phyloP scores from a whole-genome alignment of 2,888 invertebrate species.

The Phyto melanocephala region DNA sequence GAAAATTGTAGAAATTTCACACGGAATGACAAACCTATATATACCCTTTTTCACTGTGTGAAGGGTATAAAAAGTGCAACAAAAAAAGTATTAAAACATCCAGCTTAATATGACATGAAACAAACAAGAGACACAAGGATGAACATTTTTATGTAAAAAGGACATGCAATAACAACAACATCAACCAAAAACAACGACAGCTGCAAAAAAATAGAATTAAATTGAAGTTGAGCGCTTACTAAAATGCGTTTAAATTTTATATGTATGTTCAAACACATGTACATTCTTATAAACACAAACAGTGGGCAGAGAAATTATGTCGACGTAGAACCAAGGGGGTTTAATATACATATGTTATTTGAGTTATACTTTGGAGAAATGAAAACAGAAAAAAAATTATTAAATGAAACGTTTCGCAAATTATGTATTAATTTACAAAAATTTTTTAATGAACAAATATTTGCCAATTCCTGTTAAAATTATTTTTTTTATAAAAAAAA shows the following conservation, averaged over 20 bases:
- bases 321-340: too few species aligned
- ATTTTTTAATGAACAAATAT: too few species aligned
- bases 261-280: background rate
- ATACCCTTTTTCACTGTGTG: too few species aligned
- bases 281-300: background rate
- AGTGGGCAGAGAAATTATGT: background rate
- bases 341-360: too few species aligned
- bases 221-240: conserved; percentile 24
- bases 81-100: conserved; percentile 32
- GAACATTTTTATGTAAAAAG: conserved; percentile 29
- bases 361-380: too few species aligned
- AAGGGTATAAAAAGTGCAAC: background rate
- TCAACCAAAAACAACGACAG: background rate
- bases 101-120: conserved; percentile 54
- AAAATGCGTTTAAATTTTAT: conserved; percentile 40
- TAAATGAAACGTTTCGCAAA: too few species aligned
- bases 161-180: conserved; percentile 24
- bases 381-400: too few species aligned
- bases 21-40: too few species aligned
- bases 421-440: too few species aligned
- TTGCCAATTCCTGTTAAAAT: too few species aligned
- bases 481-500: too few species aligned
- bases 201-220: background rate
- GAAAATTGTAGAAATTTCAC: too few species aligned
- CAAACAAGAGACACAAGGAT: conserved; percentile 44